Conservation (phyloP, 2,888 invertebrate genomes). For the Aspidiotus rigidus region DNA sequence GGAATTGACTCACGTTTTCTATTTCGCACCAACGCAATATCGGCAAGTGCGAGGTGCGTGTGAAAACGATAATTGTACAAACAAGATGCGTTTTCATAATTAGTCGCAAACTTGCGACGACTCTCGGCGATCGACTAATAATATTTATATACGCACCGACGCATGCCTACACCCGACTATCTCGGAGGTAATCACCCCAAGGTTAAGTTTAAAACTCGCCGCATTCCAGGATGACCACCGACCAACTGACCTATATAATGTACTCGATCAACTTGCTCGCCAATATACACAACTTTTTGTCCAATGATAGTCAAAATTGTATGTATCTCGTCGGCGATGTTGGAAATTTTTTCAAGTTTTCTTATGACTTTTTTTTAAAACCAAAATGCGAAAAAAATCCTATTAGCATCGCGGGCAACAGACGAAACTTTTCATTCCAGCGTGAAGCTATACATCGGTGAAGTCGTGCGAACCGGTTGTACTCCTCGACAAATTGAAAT, state of each 20-base stretch:
- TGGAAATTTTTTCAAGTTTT: background rate
- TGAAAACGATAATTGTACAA: background rate
- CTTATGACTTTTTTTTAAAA: background rate
- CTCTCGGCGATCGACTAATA: constrained; percentile 14
- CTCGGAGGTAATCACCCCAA: constrained; percentile 27
- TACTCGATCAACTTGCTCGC: constrained; percentile 23
- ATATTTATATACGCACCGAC: constrained; percentile 28
- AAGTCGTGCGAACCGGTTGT: no score
- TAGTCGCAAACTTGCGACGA: constrained; percentile 11
- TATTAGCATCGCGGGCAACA: no score
- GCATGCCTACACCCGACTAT: constrained; percentile 19
- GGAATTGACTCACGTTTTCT: no score
- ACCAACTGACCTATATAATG: constrained; percentile 31
- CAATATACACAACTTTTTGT: constrained; percentile 28
- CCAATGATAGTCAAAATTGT: constrained; percentile 25
- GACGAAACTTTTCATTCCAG: no score
- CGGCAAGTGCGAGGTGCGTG: background rate
- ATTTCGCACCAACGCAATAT: no score
- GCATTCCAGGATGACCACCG: constrained; percentile 33
- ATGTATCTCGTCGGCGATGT: background rate
- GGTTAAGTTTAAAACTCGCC: constrained; percentile 32
- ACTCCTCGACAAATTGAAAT: no score
- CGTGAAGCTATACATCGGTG: no score
- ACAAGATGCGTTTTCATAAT: background rate
- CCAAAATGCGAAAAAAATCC: no score